A percentile compares a stretch with the other conserved stretches of the same genome.
These are phyloP conservation scores for Enoplolaimus lenunculus DNA, from an alignment of 2,888 invertebrate genomes.

Conservation along the genomic window DNA sequence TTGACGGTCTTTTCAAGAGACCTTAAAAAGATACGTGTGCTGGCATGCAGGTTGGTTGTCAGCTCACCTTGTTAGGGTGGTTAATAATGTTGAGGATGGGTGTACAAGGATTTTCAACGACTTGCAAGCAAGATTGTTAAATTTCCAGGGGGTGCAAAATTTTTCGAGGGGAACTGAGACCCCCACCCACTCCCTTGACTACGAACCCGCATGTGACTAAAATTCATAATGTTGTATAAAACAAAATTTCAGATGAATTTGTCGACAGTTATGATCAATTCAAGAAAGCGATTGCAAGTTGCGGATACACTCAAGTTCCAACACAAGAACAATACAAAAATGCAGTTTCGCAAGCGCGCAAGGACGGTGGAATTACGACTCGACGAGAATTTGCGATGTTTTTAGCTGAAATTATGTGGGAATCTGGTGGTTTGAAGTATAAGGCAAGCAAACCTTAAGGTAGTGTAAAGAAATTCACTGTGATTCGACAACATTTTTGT, in stretches of 20 bases:
- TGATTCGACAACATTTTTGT: too few species aligned
- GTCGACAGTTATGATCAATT: background rate
- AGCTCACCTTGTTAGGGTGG: too few species aligned
- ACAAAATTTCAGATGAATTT: background rate
- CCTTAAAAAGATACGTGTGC: too few species aligned
- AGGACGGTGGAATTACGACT: constrained; percentile 17
- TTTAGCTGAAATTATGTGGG: constrained; percentile 25
- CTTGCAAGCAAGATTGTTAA: too few species aligned
- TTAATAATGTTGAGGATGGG: too few species aligned
- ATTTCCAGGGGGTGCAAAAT: too few species aligned
- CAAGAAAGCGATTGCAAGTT: background rate
- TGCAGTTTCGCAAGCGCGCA: background rate
- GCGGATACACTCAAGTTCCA: constrained; percentile 4
- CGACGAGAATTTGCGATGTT: constrained; percentile 27
- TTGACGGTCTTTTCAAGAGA: too few species aligned
- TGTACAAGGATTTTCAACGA: too few species aligned
- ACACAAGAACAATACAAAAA: background rate
- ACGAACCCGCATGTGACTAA: background rate
- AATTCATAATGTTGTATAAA: background rate
- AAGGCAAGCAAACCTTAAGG: constrained; percentile 11
- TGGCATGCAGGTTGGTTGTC: too few species aligned
- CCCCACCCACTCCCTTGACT: too few species aligned
- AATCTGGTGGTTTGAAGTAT: constrained; percentile 25
- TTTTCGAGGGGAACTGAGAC: too few species aligned
- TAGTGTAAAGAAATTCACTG: too few species aligned